phyloP scores from a whole-genome alignment of 2,888 invertebrate genomes.

The Hedya salicella region DNA sequence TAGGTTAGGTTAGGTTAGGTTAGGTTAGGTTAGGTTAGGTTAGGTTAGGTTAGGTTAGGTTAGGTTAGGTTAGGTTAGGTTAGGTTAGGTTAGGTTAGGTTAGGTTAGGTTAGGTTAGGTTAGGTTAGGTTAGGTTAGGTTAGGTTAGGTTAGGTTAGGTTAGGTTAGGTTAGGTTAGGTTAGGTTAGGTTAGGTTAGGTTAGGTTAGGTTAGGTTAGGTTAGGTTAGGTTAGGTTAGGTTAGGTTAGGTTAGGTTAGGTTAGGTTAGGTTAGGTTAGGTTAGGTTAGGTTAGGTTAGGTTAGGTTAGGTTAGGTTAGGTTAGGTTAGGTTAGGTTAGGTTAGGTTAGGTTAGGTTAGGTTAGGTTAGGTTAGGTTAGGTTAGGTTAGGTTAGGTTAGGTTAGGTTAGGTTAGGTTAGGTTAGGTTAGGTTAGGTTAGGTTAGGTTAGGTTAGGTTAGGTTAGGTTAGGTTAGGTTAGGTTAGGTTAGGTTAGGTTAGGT shows the following conservation, averaged over 20 bases:
- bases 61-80: constrained; percentile 26
- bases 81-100: constrained; percentile 26
- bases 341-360: constrained; percentile 7
- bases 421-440: constrained; percentile 7
- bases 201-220: constrained; percentile 7
- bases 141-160: constrained; percentile 26
- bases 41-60: constrained; percentile 26
- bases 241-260: constrained; percentile 7
- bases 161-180: constrained; percentile 26
- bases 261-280: constrained; percentile 7
- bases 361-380: constrained; percentile 7
- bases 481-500: neutral
- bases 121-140: constrained; percentile 26
- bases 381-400: constrained; percentile 6
- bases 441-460: constrained; percentile 6
- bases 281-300: constrained; percentile 7
- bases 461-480: constrained; percentile 8
- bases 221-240: constrained; percentile 7
- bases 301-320: constrained; percentile 7
- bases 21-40: constrained; percentile 25
- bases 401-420: constrained; percentile 7
- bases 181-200: constrained; percentile 16
- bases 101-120: constrained; percentile 26
- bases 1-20: constrained; percentile 28
- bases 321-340: constrained; percentile 7